phyloP scores from a whole-genome alignment of 2,113 vertebrate genomes.

The Paedocypris sp. region DNA sequence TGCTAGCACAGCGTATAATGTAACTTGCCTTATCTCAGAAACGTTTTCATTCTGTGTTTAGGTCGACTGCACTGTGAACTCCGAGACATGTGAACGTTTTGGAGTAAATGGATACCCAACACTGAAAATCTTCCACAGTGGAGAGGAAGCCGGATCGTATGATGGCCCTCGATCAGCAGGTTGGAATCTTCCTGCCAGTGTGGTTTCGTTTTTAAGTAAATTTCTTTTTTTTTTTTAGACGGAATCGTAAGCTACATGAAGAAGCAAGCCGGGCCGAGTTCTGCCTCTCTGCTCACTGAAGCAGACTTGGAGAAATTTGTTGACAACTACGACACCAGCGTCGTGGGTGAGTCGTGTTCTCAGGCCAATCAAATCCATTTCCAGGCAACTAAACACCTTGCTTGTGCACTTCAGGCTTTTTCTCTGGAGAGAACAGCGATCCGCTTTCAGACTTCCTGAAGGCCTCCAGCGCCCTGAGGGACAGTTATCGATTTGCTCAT shows the following conservation, averaged over 20 bases:
- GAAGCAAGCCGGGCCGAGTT: slow-evolving; percentile 39
- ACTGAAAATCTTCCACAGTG: slow-evolving; percentile 41
- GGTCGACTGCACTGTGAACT: slow-evolving; percentile 44
- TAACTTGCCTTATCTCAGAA: not conserved
- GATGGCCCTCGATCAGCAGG: slow-evolving; percentile 42
- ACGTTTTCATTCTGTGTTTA: slow-evolving; percentile 14
- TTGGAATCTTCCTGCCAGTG: not conserved
- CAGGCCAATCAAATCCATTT: not conserved
- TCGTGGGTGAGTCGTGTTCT: slow-evolving; percentile 34
- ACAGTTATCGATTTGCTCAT: slow-evolving; percentile 41
- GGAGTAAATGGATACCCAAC: slow-evolving; percentile 46
- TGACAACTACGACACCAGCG: slow-evolving; percentile 28
- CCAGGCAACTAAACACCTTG: not conserved
- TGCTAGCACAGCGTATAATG: no score
- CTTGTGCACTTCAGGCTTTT: slow-evolving; percentile 34
- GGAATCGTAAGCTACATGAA: slow-evolving; percentile 44
- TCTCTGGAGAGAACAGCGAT: slow-evolving; percentile 29
- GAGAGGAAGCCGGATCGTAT: slow-evolving; percentile 35
- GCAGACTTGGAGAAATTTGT: slow-evolving; percentile 31
- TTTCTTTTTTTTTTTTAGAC: slow-evolving; percentile 21
- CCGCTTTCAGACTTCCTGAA: slow-evolving; percentile 40
- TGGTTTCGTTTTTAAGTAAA: no score
- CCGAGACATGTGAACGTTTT: slow-evolving; percentile 37
- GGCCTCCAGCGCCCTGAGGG: slow-evolving; percentile 31
- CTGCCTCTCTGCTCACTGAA: slow-evolving; percentile 24